Evolutionary conservation across 2,888 invertebrate species (phyloP), one percentile per base, ranked within the genome.

Genomic region (Hypsopygia costalis): DNA sequence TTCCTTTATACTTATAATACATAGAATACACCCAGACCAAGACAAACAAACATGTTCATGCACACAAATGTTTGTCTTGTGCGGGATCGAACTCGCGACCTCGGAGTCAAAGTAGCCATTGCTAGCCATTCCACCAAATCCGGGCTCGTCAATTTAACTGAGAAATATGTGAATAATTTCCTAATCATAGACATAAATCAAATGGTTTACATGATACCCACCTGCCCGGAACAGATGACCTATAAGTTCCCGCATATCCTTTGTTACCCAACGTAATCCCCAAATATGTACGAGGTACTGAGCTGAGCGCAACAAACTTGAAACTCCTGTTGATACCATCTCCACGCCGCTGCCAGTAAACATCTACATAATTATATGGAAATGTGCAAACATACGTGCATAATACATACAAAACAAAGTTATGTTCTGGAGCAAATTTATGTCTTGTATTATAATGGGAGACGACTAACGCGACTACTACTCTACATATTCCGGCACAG

Each of bases 311-410:
- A 40, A 39, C 47, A 46, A 53, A 53, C 51, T 54, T 47, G 46
- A 39, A 54, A 51, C 49, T 52, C 52, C 48, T 28, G 43, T 47
- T 46, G 48, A 48, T 51, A 51, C 48, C 44, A 44, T 48, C 47
- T 44, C 44, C 22, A 40, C 43, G 43, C 38, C 41, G 41, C 45
- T 34, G 39, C 44, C 39, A 29, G 41, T 41, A 43, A 42, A 44
- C 49, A 45, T 49, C 46, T 47, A 46, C 49, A 49, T 49, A 45
- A 47, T 47, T 41, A 51, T 38, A 51, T 51, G 47, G 44, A 47
- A 47, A 47, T 46, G 41, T 44, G 32, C 38, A 40, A 34, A 47
- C 43, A 45, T 44, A 46, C 34, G 44, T 41, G 28, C 41, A 47
- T 38, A 39, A 41, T 41, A 44, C 36, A 37, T 12, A 27, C 40